Evolutionary conservation across 2,797 vertebrate species (phyloP).

Genomic region (Lithobates pipiens): DNA sequence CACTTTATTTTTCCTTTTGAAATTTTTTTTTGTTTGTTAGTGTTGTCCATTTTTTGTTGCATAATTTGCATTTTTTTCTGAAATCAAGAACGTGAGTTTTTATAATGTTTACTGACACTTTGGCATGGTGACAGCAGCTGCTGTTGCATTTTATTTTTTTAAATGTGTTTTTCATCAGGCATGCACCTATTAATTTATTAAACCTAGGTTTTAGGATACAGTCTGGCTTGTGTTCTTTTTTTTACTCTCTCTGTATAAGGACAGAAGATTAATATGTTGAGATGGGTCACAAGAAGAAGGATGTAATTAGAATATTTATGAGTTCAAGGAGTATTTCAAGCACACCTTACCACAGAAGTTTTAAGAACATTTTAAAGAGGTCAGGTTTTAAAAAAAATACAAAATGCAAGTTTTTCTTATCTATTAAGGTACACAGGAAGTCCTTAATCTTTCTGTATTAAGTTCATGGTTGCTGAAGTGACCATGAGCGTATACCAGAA

Average conservation of each 20-base stretch:
- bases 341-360: too few relatives aligned
- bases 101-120: conserved; percentile 77
- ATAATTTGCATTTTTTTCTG: conserved; percentile 71
- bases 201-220: conserved; percentile 86
- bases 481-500: too few relatives aligned
- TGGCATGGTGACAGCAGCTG: conserved; percentile 81
- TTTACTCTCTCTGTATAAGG: not conserved
- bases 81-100: conserved; percentile 69
- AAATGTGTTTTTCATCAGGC: conserved; percentile 85
- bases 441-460: too few relatives aligned
- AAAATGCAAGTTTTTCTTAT: too few relatives aligned
- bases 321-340: too few relatives aligned
- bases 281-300: not conserved
- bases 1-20: conserved; percentile 59
- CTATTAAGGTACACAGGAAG: too few relatives aligned
- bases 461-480: too few relatives aligned
- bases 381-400: too few relatives aligned
- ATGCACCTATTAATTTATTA: conserved; percentile 98
- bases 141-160: conserved; percentile 79
- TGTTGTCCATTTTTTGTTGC: conserved; percentile 69
- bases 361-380: too few relatives aligned
- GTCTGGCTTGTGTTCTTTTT: conserved; percentile 24
- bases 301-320: too few relatives aligned
- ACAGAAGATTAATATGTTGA: not conserved
- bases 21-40: conserved; percentile 61